Evolutionary conservation across 2,113 vertebrate species (phyloP).

Genomic region (Engraulis encrasicolus): DNA sequence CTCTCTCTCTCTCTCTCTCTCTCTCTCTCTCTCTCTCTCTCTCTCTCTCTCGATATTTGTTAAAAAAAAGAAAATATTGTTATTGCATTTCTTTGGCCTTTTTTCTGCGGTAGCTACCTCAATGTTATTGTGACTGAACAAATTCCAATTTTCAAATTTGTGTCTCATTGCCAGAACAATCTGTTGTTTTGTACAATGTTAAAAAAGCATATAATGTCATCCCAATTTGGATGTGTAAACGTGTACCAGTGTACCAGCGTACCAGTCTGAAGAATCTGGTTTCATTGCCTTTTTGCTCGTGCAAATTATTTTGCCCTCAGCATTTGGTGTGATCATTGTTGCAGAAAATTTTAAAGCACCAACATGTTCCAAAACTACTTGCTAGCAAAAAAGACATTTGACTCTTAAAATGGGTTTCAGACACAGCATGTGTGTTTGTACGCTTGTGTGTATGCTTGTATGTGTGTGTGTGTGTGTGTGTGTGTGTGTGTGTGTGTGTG

Average conservation of each 20-base stretch:
- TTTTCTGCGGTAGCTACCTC: neutral
- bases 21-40: too few species aligned
- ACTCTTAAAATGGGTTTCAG: neutral
- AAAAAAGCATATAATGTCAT: neutral
- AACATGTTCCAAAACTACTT: neutral
- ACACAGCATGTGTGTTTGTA: too few species aligned
- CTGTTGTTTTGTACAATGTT: neutral
- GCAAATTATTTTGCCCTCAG: neutral
- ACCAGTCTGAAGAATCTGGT: neutral
- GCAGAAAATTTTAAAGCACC: neutral
- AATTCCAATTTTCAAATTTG: neutral
- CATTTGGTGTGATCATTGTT: neutral
- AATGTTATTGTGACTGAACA: neutral
- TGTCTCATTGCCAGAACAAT: neutral
- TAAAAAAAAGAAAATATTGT: too few species aligned
- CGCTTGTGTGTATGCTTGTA: too few species aligned
- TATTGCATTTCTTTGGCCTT: constrained; percentile 40
- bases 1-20: too few species aligned
- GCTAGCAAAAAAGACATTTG: neutral
- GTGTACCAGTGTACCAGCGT: neutral
- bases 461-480: constrained; percentile 26
- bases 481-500: too few species aligned
- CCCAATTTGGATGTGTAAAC: too few species aligned
- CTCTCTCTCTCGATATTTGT: too few species aligned
- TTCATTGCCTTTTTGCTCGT: neutral